Conservation (phyloP, 1,140 invertebrate genomes). For the Psix sp. region DNA sequence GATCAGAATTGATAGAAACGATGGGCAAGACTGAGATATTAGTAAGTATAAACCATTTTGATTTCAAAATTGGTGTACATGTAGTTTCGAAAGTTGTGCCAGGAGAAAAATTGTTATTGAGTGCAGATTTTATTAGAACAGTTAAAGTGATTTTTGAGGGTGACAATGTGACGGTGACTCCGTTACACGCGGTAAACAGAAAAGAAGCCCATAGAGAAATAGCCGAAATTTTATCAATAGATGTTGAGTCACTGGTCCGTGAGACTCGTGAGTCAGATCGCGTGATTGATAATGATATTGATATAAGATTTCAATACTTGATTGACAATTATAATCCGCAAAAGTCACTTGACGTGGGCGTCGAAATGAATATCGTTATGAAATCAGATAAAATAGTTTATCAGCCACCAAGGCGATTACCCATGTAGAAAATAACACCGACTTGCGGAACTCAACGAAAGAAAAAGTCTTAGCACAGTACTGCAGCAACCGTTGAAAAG, state of each 20-base stretch:
- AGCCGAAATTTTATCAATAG: conserved; percentile 9
- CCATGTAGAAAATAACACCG: too few relatives aligned
- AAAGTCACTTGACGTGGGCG: too few relatives aligned
- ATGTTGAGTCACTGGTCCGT: conserved; percentile 14
- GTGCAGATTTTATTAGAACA: conserved; percentile 15
- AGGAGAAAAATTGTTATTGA: conserved; percentile 4
- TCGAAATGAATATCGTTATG: conserved; percentile 16
- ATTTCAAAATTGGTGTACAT: neutral
- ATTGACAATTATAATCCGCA: conserved; percentile 16
- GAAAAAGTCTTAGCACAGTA: too few relatives aligned
- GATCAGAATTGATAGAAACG: conserved; percentile 1
- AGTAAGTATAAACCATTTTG: neutral
- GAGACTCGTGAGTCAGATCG: neutral
- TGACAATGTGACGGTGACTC: conserved; percentile 1
- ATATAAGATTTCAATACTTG: neutral
- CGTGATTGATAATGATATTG: too few relatives aligned
- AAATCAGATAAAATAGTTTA: conserved; percentile 11
- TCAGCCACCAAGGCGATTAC: neutral
- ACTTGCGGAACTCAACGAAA: too few relatives aligned
- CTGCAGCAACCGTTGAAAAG: too few relatives aligned
- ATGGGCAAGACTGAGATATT: conserved; percentile 3
- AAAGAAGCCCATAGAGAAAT: neutral
- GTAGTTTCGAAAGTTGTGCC: conserved; percentile 10
- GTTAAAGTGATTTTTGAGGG: conserved; percentile 8
- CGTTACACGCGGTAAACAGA: neutral